Percentiles rank a stretch among this genome's conserved stretches.
Conservation (phyloP, 2,888 invertebrate species). For the Anoplius nigerrimus region DNA sequence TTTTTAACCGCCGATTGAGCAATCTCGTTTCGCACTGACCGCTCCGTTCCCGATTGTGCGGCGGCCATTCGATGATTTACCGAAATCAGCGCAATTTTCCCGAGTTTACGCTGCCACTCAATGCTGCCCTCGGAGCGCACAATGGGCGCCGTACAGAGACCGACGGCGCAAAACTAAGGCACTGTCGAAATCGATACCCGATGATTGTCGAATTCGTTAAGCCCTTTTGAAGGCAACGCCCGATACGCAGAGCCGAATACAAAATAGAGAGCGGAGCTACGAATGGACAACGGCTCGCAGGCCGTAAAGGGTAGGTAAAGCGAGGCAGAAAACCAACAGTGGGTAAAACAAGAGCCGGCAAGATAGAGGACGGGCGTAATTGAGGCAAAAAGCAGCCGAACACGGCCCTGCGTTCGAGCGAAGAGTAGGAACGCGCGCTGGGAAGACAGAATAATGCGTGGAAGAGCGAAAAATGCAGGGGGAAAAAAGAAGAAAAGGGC, state of each 20-base stretch:
- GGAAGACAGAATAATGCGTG: too few species aligned
- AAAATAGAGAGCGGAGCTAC: not conserved
- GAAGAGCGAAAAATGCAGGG: too few species aligned
- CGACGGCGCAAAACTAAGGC: constrained; percentile 14
- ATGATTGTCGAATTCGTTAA: constrained; percentile 64
- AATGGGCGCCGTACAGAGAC: too few species aligned
- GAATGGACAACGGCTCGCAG: not conserved
- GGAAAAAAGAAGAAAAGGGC: too few species aligned
- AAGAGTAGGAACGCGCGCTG: too few species aligned
- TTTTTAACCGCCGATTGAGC: not conserved
- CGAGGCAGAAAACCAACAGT: constrained; percentile 21
- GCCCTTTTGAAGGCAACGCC: constrained; percentile 46
- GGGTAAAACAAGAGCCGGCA: constrained; percentile 32
- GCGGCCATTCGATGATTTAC: not conserved
- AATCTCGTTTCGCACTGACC: not conserved
- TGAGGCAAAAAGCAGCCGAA: too few species aligned
- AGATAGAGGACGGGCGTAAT: too few species aligned
- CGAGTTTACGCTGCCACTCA: not conserved
- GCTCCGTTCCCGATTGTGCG: not conserved
- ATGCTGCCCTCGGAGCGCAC: too few species aligned
- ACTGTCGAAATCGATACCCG: constrained; percentile 61
- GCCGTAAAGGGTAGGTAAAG: not conserved
- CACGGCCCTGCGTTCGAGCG: too few species aligned
- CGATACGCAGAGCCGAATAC: constrained; percentile 2
- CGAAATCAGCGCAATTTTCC: constrained; percentile 9